Conservation (phyloP, 2,797 vertebrate species). For the Sebastes diploproa region DNA sequence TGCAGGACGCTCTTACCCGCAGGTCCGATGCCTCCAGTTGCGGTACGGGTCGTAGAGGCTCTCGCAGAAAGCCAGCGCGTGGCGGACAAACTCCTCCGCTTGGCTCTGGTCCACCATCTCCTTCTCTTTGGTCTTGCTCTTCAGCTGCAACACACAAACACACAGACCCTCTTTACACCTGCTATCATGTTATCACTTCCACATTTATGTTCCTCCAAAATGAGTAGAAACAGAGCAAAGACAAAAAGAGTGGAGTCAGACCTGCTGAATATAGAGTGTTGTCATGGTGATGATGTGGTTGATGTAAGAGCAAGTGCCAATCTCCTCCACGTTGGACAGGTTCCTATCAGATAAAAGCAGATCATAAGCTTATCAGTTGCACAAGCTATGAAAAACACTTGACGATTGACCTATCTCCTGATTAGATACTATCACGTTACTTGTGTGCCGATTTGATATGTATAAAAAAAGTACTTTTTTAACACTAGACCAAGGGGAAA, state of each 20-base stretch:
- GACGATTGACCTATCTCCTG: background rate
- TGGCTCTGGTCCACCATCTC: conserved; percentile 94
- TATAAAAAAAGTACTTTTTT: no score
- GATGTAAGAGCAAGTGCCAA: conserved; percentile 96
- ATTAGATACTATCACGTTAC: fast-evolving
- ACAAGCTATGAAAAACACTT: background rate
- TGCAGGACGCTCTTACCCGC: conserved; percentile 81
- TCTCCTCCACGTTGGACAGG: conserved; percentile 97
- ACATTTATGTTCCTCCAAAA: background rate
- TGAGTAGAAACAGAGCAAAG: background rate
- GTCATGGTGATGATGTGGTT: conserved; percentile 98
- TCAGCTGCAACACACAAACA: conserved; percentile 81
- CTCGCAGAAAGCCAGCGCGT: conserved; percentile 95
- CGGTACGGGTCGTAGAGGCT: conserved; percentile 96
- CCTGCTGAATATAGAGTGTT: conserved; percentile 97
- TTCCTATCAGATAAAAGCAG: conserved; percentile 82
- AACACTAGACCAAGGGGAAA: no score
- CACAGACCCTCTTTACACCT: background rate
- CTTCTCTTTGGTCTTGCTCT: conserved; percentile 98
- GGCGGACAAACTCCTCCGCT: conserved; percentile 95
- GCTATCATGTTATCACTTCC: background rate
- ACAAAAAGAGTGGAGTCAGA: conserved; percentile 60
- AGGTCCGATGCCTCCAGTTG: conserved; percentile 93
- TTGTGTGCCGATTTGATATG: no score
- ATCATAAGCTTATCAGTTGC: background rate